Percentiles rank a stretch among this genome's conserved stretches.
Conservation (phyloP, 2,113 vertebrate species). For the Carettochelys insculpta region DNA sequence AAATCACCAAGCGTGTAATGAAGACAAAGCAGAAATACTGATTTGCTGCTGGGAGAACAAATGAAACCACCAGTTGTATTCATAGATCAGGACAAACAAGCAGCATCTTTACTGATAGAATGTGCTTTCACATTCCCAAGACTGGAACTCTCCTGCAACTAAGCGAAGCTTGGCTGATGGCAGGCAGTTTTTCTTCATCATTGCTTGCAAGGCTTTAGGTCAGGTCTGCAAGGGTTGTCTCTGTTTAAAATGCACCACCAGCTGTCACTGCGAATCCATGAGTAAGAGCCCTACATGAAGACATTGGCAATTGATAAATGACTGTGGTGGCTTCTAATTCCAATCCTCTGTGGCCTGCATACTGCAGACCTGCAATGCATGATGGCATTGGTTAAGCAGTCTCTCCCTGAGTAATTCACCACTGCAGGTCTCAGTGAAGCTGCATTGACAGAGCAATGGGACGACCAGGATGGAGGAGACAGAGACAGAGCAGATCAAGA, state of each 20-base stretch:
- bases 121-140: background rate
- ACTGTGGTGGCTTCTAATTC: background rate
- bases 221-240: background rate
- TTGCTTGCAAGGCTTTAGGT: background rate
- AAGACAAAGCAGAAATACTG: constrained; percentile 26
- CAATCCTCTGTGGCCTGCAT: background rate
- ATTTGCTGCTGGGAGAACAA: constrained; percentile 35
- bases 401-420: background rate
- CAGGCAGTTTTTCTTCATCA: constrained; percentile 12
- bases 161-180: background rate
- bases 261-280: background rate
- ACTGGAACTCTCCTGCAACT: constrained; percentile 9
- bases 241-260: background rate
- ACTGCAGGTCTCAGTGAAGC: background rate
- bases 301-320: background rate
- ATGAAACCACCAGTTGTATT: background rate
- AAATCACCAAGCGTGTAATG: constrained; percentile 40
- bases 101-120: constrained; percentile 5
- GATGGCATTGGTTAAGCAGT: background rate
- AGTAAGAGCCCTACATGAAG: background rate
- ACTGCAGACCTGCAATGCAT: background rate
- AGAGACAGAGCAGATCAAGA: background rate
- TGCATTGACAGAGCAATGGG: background rate
- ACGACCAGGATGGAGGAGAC: background rate
- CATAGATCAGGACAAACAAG: constrained; percentile 22